Evolutionary conservation across 2,113 vertebrate genomes (phyloP).

Genomic region (Melanocharis versteri): DNA sequence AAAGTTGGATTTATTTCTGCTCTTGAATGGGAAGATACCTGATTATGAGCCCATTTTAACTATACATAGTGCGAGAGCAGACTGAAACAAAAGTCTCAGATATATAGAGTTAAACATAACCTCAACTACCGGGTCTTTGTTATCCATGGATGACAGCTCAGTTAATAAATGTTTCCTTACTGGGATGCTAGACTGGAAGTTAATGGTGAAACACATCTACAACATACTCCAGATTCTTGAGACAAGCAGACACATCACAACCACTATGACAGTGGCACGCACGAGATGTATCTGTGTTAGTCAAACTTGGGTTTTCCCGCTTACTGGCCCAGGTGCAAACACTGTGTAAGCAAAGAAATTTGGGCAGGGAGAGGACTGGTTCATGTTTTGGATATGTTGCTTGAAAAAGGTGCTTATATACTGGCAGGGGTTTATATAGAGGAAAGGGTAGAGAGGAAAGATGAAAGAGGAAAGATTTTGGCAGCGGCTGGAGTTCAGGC

Average conservation of each 20-base stretch:
- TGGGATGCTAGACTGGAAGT: constrained; percentile 60
- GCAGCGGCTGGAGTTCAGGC: constrained; percentile 34
- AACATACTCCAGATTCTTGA: constrained; percentile 52
- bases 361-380: neutral
- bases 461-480: constrained; percentile 34
- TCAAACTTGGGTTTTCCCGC: constrained; percentile 20
- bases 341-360: neutral
- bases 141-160: constrained; percentile 84
- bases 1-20: neutral
- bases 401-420: neutral
- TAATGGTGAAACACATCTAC: constrained; percentile 56
- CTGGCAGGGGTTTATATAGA: neutral
- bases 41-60: neutral
- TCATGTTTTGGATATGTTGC: neutral
- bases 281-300: constrained; percentile 23
- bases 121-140: constrained; percentile 77
- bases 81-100: constrained; percentile 27
- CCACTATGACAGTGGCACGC: neutral
- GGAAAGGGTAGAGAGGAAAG: neutral
- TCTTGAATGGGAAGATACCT: neutral
- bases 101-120: constrained; percentile 74
- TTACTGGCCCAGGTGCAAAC: constrained; percentile 42
- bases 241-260: constrained; percentile 47
- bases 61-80: neutral
- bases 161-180: constrained; percentile 86